Conservation (phyloP, 2,888 invertebrate genomes). For the Apomyelois bistriatella region DNA sequence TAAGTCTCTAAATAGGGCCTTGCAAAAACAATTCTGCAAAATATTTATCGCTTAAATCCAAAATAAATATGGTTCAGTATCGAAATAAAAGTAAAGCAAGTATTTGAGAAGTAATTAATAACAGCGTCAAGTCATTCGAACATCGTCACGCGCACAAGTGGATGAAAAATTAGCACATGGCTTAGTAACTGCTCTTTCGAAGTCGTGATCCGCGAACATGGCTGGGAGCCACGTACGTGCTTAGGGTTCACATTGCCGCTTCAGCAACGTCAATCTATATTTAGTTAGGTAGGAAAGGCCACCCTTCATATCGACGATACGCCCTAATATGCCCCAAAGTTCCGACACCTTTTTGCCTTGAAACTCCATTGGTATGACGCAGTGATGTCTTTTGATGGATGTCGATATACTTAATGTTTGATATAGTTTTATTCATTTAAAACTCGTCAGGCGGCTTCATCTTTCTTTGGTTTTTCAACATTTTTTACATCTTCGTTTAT, state of each 20-base stretch:
- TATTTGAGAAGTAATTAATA: conserved; percentile 5
- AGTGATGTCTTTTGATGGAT: conserved; percentile 17
- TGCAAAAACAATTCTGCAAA: no score
- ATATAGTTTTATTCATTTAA: no score
- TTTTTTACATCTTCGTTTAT: no score
- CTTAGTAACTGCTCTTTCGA: conserved; percentile 1
- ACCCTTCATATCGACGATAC: conserved; percentile 40
- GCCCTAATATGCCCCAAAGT: conserved; percentile 31
- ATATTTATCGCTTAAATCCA: not conserved
- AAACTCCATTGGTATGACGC: conserved; percentile 24
- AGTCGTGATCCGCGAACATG: conserved; percentile 28
- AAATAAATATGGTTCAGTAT: not conserved
- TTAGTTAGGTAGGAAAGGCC: conserved; percentile 47
- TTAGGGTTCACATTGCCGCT: conserved; percentile 56
- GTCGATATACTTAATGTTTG: no score
- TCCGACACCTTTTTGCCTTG: conserved; percentile 37
- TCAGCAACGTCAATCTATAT: conserved; percentile 56
- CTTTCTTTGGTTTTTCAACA: no score
- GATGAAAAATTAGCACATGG: conserved; percentile 14
- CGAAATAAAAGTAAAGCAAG: conserved; percentile 6
- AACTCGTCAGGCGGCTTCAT: no score
- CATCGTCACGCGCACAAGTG: conserved; percentile 8
- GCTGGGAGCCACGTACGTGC: conserved; percentile 37
- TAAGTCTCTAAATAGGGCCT: not conserved
- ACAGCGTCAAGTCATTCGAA: conserved; percentile 8